Percentiles rank a stretch among this genome's conserved stretches.
These are phyloP conservation scores for Theonella swinhoei DNA, from an alignment of 37 sponge, comb jelly and placozoan species.

Conservation along the genomic window DNA sequence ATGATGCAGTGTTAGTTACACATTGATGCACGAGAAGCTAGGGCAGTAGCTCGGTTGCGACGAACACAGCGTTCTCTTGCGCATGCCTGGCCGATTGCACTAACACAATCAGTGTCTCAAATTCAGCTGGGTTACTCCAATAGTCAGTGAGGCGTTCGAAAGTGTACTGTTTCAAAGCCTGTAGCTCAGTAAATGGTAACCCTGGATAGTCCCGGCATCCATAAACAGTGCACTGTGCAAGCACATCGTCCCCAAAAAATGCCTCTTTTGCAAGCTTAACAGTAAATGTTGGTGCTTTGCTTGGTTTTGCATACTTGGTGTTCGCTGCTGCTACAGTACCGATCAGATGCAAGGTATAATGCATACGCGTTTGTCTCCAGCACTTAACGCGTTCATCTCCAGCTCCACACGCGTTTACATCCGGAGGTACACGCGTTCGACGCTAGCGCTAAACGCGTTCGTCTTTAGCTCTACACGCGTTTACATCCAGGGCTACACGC, in stretches of 20 bases:
- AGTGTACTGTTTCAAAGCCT: background rate
- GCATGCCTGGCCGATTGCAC: background rate
- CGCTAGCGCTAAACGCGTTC: too few species aligned
- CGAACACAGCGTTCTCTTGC: too few species aligned
- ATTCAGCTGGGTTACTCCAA: constrained; percentile 19
- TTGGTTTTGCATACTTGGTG: background rate
- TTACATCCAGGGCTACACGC: too few species aligned
- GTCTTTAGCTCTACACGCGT: too few species aligned
- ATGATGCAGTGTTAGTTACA: too few species aligned
- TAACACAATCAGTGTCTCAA: constrained; percentile 6
- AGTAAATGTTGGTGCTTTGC: constrained; percentile 9
- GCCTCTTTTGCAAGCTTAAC: background rate
- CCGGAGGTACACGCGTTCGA: too few species aligned
- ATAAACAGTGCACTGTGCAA: background rate
- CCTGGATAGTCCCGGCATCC: background rate
- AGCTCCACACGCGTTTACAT: too few species aligned
- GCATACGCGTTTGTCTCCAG: too few species aligned
- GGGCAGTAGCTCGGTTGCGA: too few species aligned
- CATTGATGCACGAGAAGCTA: too few species aligned
- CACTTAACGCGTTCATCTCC: too few species aligned
- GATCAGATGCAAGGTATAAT: too few species aligned
- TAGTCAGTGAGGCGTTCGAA: constrained; percentile 8
- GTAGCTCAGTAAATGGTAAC: constrained; percentile 1
- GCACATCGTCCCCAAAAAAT: constrained; percentile 10
- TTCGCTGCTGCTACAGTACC: background rate